Evolutionary conservation across 2,888 invertebrate genomes (phyloP).

Genomic region (Chrysotoxum bicinctum): DNA sequence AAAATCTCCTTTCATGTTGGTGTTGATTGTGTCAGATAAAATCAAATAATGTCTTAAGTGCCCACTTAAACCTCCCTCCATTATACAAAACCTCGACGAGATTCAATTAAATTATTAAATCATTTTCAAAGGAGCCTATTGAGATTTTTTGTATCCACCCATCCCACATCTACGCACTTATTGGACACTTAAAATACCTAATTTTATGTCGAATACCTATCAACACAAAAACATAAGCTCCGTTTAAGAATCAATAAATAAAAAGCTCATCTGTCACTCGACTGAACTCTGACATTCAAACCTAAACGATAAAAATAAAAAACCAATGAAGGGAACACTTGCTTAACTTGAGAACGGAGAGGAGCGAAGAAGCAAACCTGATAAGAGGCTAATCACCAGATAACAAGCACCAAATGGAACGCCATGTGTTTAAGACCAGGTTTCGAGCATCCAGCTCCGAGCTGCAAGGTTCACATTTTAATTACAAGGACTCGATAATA

Average conservation of each 20-base stretch:
- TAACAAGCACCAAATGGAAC: conserved; percentile 54
- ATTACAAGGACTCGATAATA: conserved; percentile 54
- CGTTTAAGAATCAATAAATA: conserved; percentile 26
- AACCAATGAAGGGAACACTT: not conserved
- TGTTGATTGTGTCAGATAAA: conserved; percentile 19
- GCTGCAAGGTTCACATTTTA: conserved; percentile 57
- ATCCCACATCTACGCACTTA: not conserved
- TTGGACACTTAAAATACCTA: conserved; percentile 7
- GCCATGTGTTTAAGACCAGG: conserved; percentile 36
- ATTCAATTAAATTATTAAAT: not conserved
- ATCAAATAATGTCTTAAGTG: conserved; percentile 16
- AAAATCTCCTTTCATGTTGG: not conserved
- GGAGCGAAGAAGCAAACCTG: conserved; percentile 10
- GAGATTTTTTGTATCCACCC: not conserved
- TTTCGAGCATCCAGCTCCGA: not conserved
- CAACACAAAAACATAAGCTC: not conserved
- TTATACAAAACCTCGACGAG: not conserved
- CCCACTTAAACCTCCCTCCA: not conserved
- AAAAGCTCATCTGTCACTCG: conserved; percentile 30
- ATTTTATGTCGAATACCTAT: conserved; percentile 3
- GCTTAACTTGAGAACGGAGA: not conserved
- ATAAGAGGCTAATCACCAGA: conserved; percentile 61
- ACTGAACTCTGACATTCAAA: conserved; percentile 9
- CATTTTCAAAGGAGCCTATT: not conserved
- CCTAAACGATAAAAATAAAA: not conserved